These are phyloP conservation scores for Onychostoma macrolepis DNA, from an alignment of 2,113 vertebrate genomes.

Conservation along the genomic window DNA sequence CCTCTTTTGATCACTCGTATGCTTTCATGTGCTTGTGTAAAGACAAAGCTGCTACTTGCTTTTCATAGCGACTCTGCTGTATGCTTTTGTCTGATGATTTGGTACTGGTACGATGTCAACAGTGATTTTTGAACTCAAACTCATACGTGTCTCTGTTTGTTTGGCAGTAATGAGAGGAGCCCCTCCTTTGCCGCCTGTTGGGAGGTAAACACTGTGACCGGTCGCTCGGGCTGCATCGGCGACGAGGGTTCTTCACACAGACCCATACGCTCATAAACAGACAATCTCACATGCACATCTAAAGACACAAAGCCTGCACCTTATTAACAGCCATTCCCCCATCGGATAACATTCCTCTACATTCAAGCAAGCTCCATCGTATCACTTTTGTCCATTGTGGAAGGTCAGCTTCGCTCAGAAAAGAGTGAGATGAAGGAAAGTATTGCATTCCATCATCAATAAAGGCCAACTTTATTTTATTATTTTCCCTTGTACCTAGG, in stretches of 20 bases:
- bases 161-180: constrained; percentile 80
- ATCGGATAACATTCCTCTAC: constrained; percentile 31
- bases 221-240: constrained; percentile 21
- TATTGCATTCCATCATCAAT: constrained; percentile 17
- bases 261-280: constrained; percentile 23
- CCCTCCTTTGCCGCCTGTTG: constrained; percentile 82
- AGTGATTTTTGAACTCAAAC: background rate
- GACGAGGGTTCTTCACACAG: constrained; percentile 34
- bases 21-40: background rate
- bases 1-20: background rate
- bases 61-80: background rate
- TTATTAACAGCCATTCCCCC: constrained; percentile 42
- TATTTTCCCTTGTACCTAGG: background rate
- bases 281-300: constrained; percentile 39
- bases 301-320: constrained; percentile 41
- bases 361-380: background rate
- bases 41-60: background rate
- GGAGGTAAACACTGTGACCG: constrained; percentile 77
- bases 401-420: background rate
- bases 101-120: background rate
- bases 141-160: constrained; percentile 27
- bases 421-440: background rate
- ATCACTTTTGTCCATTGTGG: background rate
- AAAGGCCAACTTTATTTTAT: background rate
- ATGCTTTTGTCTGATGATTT: background rate